Evolutionary conservation across 2,888 invertebrate genomes (phyloP).

Genomic region (Galerucella calmariensis): DNA sequence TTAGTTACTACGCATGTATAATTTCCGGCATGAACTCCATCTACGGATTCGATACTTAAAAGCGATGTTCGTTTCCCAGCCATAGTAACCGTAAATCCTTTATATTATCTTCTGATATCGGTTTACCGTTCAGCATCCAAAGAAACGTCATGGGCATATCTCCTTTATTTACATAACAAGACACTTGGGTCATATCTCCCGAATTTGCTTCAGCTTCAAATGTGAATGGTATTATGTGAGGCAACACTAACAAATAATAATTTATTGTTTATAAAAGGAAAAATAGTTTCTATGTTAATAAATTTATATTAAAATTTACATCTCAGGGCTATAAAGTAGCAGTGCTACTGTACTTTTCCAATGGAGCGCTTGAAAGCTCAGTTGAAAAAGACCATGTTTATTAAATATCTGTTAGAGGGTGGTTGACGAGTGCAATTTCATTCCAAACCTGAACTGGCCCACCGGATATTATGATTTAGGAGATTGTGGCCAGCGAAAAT

Average conservation of each 20-base stretch:
- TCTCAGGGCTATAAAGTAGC: too few species aligned
- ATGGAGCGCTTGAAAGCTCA: too few species aligned
- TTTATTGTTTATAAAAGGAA: too few species aligned
- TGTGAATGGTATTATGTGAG: constrained; percentile 73
- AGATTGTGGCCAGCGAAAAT: too few species aligned
- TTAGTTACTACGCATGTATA: constrained; percentile 71
- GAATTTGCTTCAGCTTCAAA: constrained; percentile 66
- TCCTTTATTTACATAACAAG: constrained; percentile 79
- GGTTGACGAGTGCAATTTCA: too few species aligned
- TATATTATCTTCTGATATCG: constrained; percentile 68
- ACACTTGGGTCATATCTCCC: constrained; percentile 63
- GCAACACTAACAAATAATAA: constrained; percentile 64
- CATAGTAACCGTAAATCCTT: constrained; percentile 67
- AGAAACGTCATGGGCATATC: constrained; percentile 80
- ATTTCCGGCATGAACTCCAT: constrained; percentile 68
- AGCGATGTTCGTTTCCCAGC: constrained; percentile 74
- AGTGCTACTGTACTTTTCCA: too few species aligned
- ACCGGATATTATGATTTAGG: too few species aligned
- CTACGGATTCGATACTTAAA: constrained; percentile 70
- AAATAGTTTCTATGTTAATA: too few species aligned
- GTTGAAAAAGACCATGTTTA: too few species aligned
- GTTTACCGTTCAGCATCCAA: constrained; percentile 76
- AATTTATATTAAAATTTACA: too few species aligned
- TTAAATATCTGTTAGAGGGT: too few species aligned
- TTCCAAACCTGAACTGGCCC: too few species aligned